Conservation (phyloP, 2,113 vertebrate species). For the Menidia beryllina region DNA sequence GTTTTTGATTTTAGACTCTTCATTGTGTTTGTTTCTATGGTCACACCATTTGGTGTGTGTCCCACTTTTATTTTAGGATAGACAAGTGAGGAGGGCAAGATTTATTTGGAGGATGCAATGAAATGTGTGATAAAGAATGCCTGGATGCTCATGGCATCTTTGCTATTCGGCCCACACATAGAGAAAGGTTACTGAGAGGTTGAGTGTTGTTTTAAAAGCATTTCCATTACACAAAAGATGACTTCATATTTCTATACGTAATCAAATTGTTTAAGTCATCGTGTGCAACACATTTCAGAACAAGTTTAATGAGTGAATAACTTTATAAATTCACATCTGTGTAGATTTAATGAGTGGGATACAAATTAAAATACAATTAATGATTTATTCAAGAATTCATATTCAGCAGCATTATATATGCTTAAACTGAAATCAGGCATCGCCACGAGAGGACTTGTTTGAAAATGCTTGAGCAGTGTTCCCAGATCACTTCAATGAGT, state of each 20-base stretch:
- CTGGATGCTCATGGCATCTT: constrained; percentile 72
- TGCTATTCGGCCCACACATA: constrained; percentile 70
- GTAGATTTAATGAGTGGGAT: too few relatives aligned
- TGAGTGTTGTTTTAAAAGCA: constrained; percentile 56
- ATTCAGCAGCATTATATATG: too few relatives aligned
- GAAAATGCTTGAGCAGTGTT: constrained; percentile 33
- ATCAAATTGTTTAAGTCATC: neutral
- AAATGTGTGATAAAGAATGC: constrained; percentile 79
- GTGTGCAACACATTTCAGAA: neutral
- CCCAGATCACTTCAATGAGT: constrained; percentile 44
- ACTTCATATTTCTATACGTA: constrained; percentile 35
- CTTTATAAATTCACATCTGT: neutral
- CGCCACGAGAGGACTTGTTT: neutral
- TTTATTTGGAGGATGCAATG: constrained; percentile 82
- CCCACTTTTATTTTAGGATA: constrained; percentile 67
- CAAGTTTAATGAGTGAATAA: neutral
- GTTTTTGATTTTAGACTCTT: constrained; percentile 1
- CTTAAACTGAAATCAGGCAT: neutral
- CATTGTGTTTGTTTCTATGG: constrained; percentile 76
- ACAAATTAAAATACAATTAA: too few relatives aligned
- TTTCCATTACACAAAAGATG: constrained; percentile 55
- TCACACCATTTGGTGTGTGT: constrained; percentile 55
- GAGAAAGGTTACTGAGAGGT: constrained; percentile 64
- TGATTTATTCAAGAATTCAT: too few relatives aligned
- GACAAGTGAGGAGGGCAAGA: constrained; percentile 66